Conservation (phyloP, 2,113 vertebrate genomes). For the Semnopithecus entellus region DNA sequence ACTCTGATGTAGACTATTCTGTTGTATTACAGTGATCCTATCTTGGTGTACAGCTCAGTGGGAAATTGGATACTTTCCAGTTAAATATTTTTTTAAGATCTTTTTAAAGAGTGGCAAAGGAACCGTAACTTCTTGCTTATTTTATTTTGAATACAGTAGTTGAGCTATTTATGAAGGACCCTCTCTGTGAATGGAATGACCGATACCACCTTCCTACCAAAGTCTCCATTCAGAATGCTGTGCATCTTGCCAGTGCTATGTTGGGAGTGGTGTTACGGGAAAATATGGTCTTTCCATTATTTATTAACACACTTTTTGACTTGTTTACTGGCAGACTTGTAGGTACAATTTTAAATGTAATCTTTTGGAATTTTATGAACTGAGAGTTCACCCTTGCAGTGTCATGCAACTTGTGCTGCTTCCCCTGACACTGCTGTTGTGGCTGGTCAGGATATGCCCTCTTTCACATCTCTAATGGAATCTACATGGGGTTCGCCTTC, state of each 20-base stretch:
- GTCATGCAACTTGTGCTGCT: background rate
- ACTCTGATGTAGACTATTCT: background rate
- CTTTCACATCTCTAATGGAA: background rate
- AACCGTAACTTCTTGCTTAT: background rate
- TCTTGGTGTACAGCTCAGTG: background rate
- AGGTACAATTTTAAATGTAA: background rate
- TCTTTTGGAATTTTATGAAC: background rate
- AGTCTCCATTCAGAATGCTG: fast-evolving
- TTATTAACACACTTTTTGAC: background rate
- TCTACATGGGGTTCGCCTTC: background rate
- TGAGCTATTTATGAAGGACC: background rate
- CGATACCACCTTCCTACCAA: background rate
- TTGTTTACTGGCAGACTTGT: background rate
- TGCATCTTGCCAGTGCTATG: fast-evolving
- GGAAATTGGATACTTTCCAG: background rate
- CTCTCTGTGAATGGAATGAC: background rate
- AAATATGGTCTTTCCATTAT: background rate
- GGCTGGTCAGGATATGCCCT: background rate
- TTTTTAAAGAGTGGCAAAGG: background rate
- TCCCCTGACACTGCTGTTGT: background rate
- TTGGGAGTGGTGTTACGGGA: background rate
- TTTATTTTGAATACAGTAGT: background rate
- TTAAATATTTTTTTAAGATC: slow-evolving; percentile 1
- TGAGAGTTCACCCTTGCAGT: background rate
- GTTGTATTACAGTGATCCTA: background rate